Percentiles rank a stretch among this genome's conserved stretches.
Conservation (phyloP, 2,797 vertebrate genomes). For the Notolepis coatsorum region DNA sequence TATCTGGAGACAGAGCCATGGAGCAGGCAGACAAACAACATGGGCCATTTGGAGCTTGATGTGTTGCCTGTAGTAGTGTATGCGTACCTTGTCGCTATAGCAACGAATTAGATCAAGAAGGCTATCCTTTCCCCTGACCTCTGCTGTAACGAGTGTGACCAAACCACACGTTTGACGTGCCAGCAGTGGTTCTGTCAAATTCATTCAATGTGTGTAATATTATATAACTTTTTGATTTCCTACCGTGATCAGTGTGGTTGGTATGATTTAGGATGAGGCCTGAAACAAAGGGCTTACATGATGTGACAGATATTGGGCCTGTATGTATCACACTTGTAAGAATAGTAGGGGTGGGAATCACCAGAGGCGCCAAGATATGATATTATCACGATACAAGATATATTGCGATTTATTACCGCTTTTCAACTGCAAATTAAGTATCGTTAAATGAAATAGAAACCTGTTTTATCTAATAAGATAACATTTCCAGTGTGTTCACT, state of each 20-base stretch:
- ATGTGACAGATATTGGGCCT: conserved; percentile 9
- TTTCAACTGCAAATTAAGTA: too few species aligned
- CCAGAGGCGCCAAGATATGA: too few species aligned
- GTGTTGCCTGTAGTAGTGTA: neutral
- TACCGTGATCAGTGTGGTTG: too few species aligned
- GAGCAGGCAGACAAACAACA: neutral
- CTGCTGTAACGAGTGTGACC: neutral
- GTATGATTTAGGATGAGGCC: conserved; percentile 16
- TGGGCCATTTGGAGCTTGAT: conserved; percentile 17
- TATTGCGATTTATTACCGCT: too few species aligned
- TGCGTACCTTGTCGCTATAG: neutral
- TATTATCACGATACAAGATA: too few species aligned
- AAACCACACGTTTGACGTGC: neutral
- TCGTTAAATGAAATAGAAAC: too few species aligned
- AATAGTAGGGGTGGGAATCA: too few species aligned
- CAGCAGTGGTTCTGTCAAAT: neutral
- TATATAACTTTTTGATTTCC: neutral
- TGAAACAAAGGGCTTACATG: neutral
- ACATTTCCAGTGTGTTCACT: too few species aligned
- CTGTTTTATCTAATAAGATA: too few species aligned
- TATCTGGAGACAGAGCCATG: conserved; percentile 15
- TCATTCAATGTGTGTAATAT: neutral
- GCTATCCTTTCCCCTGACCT: neutral
- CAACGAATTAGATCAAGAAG: neutral
- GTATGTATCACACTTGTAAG: too few species aligned